Percentiles rank a stretch among this genome's conserved stretches.
phyloP scores from a whole-genome alignment of 2,888 invertebrate genomes.

The Agrotis exclamationis region DNA sequence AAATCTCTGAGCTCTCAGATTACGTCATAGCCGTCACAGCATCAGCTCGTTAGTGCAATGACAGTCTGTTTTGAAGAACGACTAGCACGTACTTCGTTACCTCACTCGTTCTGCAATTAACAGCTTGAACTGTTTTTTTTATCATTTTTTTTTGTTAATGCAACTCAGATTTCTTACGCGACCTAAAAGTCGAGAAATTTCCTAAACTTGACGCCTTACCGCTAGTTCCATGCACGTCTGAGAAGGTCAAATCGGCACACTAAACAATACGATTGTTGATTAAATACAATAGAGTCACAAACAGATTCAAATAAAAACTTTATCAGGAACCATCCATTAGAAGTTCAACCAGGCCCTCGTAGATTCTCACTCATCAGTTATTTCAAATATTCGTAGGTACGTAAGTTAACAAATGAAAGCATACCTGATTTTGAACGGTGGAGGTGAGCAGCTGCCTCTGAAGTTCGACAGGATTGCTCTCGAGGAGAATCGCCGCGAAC shows the following conservation, averaged over 20 bases:
- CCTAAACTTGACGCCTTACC: conserved; percentile 51
- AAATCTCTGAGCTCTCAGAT: conserved; percentile 76
- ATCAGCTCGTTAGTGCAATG: conserved; percentile 76
- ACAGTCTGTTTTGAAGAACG: conserved; percentile 68
- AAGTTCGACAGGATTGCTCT: conserved; percentile 95
- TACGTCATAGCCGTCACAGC: conserved; percentile 82
- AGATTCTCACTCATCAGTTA: neutral
- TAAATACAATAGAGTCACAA: conserved; percentile 31
- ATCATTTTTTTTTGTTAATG: conserved; percentile 57
- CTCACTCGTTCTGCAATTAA: conserved; percentile 76
- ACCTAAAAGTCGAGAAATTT: conserved; percentile 52
- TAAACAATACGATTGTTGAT: conserved; percentile 50
- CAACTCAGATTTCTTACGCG: conserved; percentile 63
- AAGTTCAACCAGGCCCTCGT: neutral
- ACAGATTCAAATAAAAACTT: conserved; percentile 1
- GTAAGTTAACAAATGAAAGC: conserved; percentile 44
- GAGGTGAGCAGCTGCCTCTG: conserved; percentile 96
- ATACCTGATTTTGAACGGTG: conserved; percentile 96
- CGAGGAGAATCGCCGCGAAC: conserved; percentile 95
- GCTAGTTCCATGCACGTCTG: conserved; percentile 43
- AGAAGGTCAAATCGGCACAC: conserved; percentile 42
- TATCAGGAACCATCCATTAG: neutral
- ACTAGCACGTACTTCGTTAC: conserved; percentile 78
- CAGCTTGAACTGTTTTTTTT: conserved; percentile 68
- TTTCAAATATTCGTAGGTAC: neutral